A percentile compares a stretch with the other conserved stretches of the same genome.
phyloP scores from a whole-genome alignment of 2,888 invertebrate genomes.

The Ennomos quercinarius region DNA sequence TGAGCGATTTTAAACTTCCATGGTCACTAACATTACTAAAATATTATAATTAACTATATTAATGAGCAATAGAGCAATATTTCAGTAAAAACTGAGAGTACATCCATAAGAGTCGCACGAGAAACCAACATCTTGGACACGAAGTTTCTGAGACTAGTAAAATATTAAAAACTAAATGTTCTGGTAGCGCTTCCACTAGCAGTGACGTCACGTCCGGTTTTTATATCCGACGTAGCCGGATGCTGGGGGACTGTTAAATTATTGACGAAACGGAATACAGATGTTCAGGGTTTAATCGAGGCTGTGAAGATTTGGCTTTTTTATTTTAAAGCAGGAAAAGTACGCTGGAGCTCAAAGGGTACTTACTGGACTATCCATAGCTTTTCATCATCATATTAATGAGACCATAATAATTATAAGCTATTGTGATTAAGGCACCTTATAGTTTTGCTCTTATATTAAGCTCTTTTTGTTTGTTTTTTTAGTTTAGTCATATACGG shows the following conservation, averaged over 20 bases:
- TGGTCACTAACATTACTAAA: no score
- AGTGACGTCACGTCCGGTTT: constrained; percentile 43
- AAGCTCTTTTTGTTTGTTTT: no score
- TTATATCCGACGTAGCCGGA: constrained; percentile 28
- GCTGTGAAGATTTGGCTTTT: constrained; percentile 17
- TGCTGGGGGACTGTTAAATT: constrained; percentile 28
- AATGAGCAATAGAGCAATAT: no score
- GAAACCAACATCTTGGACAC: constrained; percentile 13
- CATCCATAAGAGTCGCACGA: background rate
- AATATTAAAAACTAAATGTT: constrained; percentile 36
- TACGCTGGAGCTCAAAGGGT: background rate
- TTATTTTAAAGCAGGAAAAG: constrained; percentile 2
- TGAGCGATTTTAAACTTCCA: no score
- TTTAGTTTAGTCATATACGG: no score
- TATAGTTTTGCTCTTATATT: no score
- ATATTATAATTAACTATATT: no score
- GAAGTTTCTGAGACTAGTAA: constrained; percentile 22
- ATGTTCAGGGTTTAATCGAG: constrained; percentile 24
- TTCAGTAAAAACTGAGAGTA: no score
- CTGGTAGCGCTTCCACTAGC: constrained; percentile 12
- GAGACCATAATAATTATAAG: no score
- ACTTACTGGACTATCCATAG: no score
- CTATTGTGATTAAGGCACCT: no score
- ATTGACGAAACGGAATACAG: constrained; percentile 33
- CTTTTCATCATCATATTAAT: no score